A percentile compares a stretch with the other conserved stretches of the same genome.
phyloP scores from a whole-genome alignment of 2,113 vertebrate species.

The Gulo gulo region DNA sequence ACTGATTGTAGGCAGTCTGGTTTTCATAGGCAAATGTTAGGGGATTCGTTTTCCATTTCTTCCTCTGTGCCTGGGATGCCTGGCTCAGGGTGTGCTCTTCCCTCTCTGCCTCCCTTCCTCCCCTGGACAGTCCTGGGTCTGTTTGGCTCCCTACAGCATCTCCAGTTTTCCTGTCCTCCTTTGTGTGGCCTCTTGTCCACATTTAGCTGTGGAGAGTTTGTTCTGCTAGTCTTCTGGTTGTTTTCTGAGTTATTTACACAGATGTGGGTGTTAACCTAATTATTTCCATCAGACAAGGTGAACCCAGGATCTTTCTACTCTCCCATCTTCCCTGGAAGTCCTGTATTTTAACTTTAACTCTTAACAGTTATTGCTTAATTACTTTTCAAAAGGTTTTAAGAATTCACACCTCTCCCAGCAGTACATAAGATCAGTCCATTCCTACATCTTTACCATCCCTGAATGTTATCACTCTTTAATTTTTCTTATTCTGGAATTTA shows the following conservation, averaged over 20 bases:
- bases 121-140: not conserved
- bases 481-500: not conserved
- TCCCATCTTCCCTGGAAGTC: not conserved
- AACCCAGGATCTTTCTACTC: not conserved
- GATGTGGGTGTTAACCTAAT: not conserved
- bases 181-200: not conserved
- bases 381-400: not conserved
- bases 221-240: not conserved
- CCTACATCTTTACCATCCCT: not conserved
- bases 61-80: not conserved
- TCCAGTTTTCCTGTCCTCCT: not conserved
- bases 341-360: not conserved
- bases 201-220: not conserved
- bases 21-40: not conserved
- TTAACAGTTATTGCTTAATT: not conserved
- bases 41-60: not conserved
- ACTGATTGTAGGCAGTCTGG: too few relatives aligned
- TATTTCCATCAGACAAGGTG: not conserved
- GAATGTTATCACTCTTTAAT: not conserved
- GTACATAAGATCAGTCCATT: not conserved
- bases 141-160: not conserved
- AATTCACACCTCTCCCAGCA: not conserved
- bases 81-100: not conserved
- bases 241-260: not conserved
- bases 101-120: not conserved